Evolutionary conservation across 2,113 vertebrate genomes (phyloP).

Genomic region (Gallinago paraguaiae): DNA sequence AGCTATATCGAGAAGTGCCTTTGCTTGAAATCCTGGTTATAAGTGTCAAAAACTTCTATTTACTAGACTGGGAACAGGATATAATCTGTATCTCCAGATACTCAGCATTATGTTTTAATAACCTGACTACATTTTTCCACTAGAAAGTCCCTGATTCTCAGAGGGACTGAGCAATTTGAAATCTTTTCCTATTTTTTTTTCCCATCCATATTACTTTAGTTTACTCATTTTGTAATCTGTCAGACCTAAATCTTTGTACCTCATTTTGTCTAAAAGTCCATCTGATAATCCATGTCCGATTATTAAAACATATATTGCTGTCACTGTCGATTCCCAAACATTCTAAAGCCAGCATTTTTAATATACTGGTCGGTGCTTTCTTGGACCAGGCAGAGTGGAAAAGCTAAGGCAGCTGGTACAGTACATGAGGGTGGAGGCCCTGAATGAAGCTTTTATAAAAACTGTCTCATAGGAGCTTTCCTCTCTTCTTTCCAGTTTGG

Average conservation of each 20-base stretch:
- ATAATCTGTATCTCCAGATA: background rate
- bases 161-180: background rate
- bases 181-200: background rate
- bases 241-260: background rate
- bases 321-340: background rate
- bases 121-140: background rate
- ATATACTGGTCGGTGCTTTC: background rate
- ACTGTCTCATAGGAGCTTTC: slow-evolving; percentile 31
- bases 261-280: background rate
- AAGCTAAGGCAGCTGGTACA: slow-evolving; percentile 43
- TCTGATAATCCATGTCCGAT: background rate
- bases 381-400: slow-evolving; percentile 44
- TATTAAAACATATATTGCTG: background rate
- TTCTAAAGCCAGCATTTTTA: background rate
- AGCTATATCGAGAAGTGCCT: background rate
- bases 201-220: background rate
- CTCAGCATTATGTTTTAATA: background rate
- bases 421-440: slow-evolving; percentile 43
- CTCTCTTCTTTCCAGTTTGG: slow-evolving; percentile 33
- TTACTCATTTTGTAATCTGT: background rate
- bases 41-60: background rate
- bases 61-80: background rate
- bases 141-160: background rate
- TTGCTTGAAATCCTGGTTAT: background rate
- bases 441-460: slow-evolving; percentile 52